phyloP scores from a whole-genome alignment of 2,113 vertebrate genomes.

The Tiliqua scincoides region DNA sequence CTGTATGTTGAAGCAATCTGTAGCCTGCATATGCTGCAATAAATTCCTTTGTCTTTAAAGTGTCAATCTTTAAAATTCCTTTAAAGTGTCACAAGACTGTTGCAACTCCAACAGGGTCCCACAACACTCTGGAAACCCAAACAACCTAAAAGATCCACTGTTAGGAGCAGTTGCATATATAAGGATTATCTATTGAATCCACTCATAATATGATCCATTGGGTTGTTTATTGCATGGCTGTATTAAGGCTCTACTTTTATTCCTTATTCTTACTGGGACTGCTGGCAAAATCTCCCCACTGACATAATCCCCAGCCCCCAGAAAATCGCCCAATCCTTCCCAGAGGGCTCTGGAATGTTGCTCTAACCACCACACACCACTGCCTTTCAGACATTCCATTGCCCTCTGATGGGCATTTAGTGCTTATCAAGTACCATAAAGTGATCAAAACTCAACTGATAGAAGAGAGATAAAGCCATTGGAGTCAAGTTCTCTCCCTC shows the following conservation, averaged over 20 bases:
- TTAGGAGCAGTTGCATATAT: neutral
- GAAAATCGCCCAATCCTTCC: neutral
- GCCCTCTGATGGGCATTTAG: neutral
- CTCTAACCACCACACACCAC: neutral
- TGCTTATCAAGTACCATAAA: constrained; percentile 8
- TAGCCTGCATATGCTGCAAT: too few species aligned
- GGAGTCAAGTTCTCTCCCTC: constrained; percentile 31
- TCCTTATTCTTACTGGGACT: neutral
- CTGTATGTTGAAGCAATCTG: too few species aligned
- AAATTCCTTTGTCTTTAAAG: too few species aligned
- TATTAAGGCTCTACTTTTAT: neutral
- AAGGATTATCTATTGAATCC: neutral
- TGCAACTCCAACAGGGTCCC: too few species aligned
- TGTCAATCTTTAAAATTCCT: too few species aligned
- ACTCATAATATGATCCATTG: neutral
- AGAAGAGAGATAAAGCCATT: constrained; percentile 19
- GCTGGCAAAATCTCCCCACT: neutral
- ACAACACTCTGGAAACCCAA: too few species aligned
- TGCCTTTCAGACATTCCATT: neutral
- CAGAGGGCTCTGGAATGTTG: neutral
- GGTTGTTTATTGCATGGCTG: neutral
- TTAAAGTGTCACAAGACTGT: too few species aligned
- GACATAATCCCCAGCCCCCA: neutral
- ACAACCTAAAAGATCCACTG: too few species aligned
- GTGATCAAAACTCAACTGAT: constrained; percentile 15